These are phyloP conservation scores for Bombycilla garrulus DNA, from an alignment of 2,113 vertebrate genomes.

Conservation along the genomic window DNA sequence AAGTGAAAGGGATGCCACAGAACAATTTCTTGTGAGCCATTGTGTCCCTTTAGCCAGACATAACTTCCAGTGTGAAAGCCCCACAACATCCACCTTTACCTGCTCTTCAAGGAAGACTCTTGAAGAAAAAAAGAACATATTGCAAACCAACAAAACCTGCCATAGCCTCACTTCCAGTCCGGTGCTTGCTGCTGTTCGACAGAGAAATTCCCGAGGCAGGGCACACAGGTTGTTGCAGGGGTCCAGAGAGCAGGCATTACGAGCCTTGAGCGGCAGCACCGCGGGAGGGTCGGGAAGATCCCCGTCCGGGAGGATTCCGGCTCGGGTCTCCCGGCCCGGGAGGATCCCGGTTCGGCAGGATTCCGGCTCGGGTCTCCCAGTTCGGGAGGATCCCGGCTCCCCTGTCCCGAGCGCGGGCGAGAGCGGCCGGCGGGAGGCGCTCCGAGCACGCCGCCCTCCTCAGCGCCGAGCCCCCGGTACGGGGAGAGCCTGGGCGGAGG, in stretches of 20 bases:
- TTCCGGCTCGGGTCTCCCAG: too few species aligned
- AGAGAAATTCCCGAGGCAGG: too few species aligned
- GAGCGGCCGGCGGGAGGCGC: constrained; percentile 24
- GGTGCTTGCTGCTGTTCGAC: accelerated
- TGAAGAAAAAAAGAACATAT: too few species aligned
- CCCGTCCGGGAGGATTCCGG: too few species aligned
- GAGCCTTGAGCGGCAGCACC: accelerated
- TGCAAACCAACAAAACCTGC: background rate
- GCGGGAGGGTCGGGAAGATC: background rate
- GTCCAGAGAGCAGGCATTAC: accelerated
- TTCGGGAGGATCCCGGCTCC: too few species aligned
- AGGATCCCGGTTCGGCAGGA: too few species aligned
- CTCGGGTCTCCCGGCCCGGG: too few species aligned
- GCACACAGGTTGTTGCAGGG: accelerated
- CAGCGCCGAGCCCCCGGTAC: accelerated
- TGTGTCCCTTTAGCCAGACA: background rate
- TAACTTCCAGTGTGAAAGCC: background rate
- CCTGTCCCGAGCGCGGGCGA: too few species aligned
- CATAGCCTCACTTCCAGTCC: background rate
- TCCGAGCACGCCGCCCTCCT: background rate
- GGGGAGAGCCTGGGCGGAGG: accelerated
- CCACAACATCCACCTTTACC: background rate
- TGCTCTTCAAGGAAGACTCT: background rate
- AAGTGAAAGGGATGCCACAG: background rate
- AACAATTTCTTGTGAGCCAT: background rate